Percentiles rank a stretch among this genome's conserved stretches.
Conservation (phyloP, 2,797 vertebrate genomes). For the Dromococcyx pavoninus region DNA sequence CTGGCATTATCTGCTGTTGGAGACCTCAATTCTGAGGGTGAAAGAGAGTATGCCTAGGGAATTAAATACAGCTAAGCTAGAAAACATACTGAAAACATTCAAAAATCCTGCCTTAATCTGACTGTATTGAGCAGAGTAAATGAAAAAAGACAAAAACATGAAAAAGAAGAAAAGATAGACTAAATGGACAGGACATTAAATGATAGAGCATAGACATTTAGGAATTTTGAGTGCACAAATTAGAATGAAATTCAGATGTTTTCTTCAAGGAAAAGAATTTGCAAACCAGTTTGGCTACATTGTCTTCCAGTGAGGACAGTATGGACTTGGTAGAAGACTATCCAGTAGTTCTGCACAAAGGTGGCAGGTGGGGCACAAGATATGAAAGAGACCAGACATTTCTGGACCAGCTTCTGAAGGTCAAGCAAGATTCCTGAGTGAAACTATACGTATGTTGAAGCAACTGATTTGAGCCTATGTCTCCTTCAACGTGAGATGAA, state of each 20-base stretch:
- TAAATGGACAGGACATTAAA: neutral
- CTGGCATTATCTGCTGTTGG: neutral
- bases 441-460: neutral
- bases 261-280: neutral
- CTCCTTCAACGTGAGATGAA: neutral
- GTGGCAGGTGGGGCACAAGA: neutral
- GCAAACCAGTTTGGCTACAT: neutral
- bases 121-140: neutral
- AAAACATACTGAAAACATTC: neutral
- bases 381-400: neutral
- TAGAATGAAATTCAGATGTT: neutral
- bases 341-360: neutral
- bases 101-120: neutral
- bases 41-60: neutral
- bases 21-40: neutral
- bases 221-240: neutral
- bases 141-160: neutral
- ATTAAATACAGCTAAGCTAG: neutral
- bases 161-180: neutral
- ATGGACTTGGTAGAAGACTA: neutral
- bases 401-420: neutral
- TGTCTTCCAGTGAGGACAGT: neutral
- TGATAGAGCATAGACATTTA: neutral
- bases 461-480: neutral
- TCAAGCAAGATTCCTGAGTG: neutral